Base-by-base conservation (phyloP, 2,797 vertebrate species). In the Chaenodraco wilsoni region DNA sequence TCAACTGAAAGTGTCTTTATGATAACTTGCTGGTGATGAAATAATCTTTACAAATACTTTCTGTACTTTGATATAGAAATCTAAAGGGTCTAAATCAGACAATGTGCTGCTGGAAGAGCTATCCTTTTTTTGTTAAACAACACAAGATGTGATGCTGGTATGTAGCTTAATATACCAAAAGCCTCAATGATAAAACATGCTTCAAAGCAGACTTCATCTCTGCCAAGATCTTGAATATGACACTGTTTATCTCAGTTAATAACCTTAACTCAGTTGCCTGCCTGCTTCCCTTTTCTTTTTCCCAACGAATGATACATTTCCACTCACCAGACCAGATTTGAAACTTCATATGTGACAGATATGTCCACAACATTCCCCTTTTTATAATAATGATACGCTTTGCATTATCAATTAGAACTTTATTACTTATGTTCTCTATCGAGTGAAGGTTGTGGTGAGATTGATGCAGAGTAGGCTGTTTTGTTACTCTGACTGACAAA, bases 41-140 rank as follows among this genome's bases (percentile, higher is more conserved):
- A 17, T 27, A 50, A 62, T 41, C 50, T 8, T 33, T 3, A 21
- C 11, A 46, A 21, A 11, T 33, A 70, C 31, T 15, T 0, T 21
- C 51, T 27, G 51, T 14, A 19, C 21, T 54, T 11, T 12, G 37
- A 52, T 43, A 31, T 27, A 17, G 3, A 65, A 40, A 64, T 51
- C n/a, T 7, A 14, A 16, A 4, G 9, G 50, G 37, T 15, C 13
- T 41, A 59, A 58, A 43, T 58, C 12, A 59, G 40, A 23, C 40
- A 43, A 1, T 21, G 46, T 40, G 44, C 43, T 57, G 65, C 27
- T 31, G 10, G 33, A 52, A 46, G 41, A n/a, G 21, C 54, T 21
- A 31, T 51, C 27, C 2, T 63, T 63, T 37, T 46, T 62, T 12
- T 33, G 27, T 45, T 55, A 50, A 64, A 65, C 9, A 56, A 19